Evolutionary conservation across 2,888 invertebrate species (phyloP).

Genomic region (Oegoconia quadripuncta): DNA sequence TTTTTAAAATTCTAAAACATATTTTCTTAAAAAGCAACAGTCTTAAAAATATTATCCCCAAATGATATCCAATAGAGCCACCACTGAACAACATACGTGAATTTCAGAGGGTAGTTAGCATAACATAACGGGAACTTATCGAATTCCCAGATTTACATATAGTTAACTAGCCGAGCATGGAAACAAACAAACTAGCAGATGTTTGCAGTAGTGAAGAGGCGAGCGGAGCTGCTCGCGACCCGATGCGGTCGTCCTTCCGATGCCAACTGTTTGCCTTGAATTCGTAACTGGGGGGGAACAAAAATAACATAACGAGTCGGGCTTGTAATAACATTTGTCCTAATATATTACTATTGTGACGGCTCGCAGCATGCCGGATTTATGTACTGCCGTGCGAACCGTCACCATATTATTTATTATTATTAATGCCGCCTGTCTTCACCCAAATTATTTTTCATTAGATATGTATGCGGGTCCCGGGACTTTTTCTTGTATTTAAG

Average conservation of each 20-base stretch:
- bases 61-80: too few species aligned
- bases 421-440: slow-evolving; percentile 66
- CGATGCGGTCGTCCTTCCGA: neutral
- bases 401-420: slow-evolving; percentile 70
- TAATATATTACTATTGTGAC: slow-evolving; percentile 76
- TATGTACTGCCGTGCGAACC: slow-evolving; percentile 67
- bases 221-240: neutral
- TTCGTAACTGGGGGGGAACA: slow-evolving; percentile 53
- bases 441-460: slow-evolving; percentile 65
- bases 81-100: too few species aligned
- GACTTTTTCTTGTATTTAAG: slow-evolving; percentile 40
- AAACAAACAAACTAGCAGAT: too few species aligned
- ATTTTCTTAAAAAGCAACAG: too few species aligned
- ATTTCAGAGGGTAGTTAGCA: too few species aligned
- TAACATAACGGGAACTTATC: too few species aligned
- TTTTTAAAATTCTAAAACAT: too few species aligned
- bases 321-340: slow-evolving; percentile 77
- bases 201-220: neutral
- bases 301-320: slow-evolving; percentile 72
- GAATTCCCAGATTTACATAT: too few species aligned
- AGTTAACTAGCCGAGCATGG: too few species aligned
- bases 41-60: too few species aligned
- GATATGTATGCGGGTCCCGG: slow-evolving; percentile 36
- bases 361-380: slow-evolving; percentile 60
- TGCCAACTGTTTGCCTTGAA: slow-evolving; percentile 35